Evolutionary conservation across 2,113 vertebrate species (phyloP), one percentile per base, ranked within the genome.

Genomic region (Phalacrocorax carbo): DNA sequence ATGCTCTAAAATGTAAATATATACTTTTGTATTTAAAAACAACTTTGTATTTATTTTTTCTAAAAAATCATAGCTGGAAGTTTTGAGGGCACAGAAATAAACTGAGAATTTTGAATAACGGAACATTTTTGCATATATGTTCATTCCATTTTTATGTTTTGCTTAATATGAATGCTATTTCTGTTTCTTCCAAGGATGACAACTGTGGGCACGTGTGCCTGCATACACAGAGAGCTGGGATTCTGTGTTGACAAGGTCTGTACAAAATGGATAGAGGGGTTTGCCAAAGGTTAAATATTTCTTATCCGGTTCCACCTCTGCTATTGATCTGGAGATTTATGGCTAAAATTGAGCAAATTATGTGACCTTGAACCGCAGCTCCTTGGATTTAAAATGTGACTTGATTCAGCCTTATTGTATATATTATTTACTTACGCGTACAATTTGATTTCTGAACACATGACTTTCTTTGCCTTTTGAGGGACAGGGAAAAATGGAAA

Each of bases 241-340:
- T 48, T 91, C 68, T 40, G 19, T 36, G 22, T 29, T 77, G 58
- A 71, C 36, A 79, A 57, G 38, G 10, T 40, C 61, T 76, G 4
- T 20, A 76, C 4, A 55, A 86, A 95, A 69, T 10, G 82, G 40
- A 58, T 1, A 51, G 9, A 79, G 21, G 18, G 2, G 1, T 69
- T 69, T 79, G 49, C 20, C 61, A 85, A 48, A 87, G 55, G 81
- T 84, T 77, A 89, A 90, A 38, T 51, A 69, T 79, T 91, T 70
- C 77, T 88, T 29, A 61, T 85, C 2, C 2, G 40, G 26, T 68
- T 91, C 55, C 73, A 57, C 44, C 40, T 96, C 61, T 76, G 38
- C 8, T 90, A 93, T 82, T 77, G 62, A 96, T 76, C 54, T 46
- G 66, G n/a, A 93, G 75, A 93, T 64, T 84, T 84, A 84, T 38